phyloP scores from a whole-genome alignment of 2,113 vertebrate genomes.

The Arenaria interpres region DNA sequence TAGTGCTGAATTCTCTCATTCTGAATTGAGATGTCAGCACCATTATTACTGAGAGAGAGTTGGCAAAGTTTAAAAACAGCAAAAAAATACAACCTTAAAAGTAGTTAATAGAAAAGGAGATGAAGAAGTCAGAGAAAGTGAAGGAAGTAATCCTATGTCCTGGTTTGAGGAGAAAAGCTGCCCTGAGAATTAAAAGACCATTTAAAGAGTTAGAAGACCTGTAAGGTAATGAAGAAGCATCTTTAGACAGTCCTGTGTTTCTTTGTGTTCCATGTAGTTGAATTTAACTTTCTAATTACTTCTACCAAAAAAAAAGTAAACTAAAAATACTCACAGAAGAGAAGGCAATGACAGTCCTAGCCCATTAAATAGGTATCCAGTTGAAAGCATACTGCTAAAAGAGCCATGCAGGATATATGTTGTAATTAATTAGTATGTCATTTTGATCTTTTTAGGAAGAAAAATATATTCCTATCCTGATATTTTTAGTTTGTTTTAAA shows the following conservation, averaged over 20 bases:
- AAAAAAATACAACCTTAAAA: not conserved
- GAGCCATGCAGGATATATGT: not conserved
- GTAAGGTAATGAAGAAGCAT: not conserved
- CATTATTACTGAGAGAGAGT: not conserved
- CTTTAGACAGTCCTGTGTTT: not conserved
- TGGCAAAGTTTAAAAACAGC: not conserved
- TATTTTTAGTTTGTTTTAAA: not conserved
- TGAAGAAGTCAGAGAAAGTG: not conserved
- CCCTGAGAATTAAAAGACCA: not conserved
- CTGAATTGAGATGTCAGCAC: not conserved
- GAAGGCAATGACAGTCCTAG: not conserved
- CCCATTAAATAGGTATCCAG: not conserved
- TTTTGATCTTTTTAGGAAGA: not conserved
- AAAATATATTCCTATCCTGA: not conserved
- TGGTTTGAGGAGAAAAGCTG: not conserved
- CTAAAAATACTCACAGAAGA: not conserved
- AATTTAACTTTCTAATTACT: not conserved
- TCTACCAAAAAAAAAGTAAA: rapidly evolving
- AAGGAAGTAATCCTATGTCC: not conserved
- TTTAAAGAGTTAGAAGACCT: not conserved
- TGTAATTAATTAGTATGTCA: not conserved
- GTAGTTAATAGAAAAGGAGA: not conserved
- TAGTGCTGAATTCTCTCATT: not conserved
- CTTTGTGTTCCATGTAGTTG: not conserved
- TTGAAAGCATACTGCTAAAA: not conserved